Percentiles rank a stretch among this genome's conserved stretches.
Evolutionary conservation across 2,797 vertebrate genomes (phyloP).

Genomic region (Merluccius polli): DNA sequence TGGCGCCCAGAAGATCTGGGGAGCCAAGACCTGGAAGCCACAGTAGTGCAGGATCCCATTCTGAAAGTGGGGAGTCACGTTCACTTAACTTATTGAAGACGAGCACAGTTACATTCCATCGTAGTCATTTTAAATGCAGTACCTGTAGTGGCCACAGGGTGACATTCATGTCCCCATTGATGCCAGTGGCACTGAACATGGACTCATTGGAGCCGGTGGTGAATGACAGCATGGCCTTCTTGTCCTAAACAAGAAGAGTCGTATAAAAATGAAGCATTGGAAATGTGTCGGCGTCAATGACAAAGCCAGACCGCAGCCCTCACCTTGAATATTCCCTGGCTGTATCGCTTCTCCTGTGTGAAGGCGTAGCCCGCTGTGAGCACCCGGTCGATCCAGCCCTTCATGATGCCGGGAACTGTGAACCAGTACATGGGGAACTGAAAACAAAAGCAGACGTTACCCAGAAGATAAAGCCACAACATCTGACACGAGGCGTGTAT

Average conservation of each 20-base stretch:
- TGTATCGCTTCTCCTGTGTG: slow-evolving; percentile 66
- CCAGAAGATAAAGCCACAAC: background rate
- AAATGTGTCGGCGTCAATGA: background rate
- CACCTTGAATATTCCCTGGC: slow-evolving; percentile 78
- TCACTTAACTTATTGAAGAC: background rate
- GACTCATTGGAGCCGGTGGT: slow-evolving; percentile 74
- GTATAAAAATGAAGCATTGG: background rate
- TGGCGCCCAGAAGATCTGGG: slow-evolving; percentile 82
- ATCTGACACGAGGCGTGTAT: background rate
- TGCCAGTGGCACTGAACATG: slow-evolving; percentile 66
- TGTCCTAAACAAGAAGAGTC: slow-evolving; percentile 60
- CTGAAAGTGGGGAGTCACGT: slow-evolving; percentile 51
- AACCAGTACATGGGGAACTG: slow-evolving; percentile 90
- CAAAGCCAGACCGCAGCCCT: background rate
- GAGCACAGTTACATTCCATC: too few species aligned
- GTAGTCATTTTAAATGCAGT: slow-evolving; percentile 14
- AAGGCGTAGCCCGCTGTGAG: slow-evolving; percentile 80
- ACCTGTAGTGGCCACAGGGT: slow-evolving; percentile 86
- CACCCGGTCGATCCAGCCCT: slow-evolving; percentile 86
- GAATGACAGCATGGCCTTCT: slow-evolving; percentile 80
- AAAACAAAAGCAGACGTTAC: slow-evolving; percentile 29
- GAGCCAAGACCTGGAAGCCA: slow-evolving; percentile 80
- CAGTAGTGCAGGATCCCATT: slow-evolving; percentile 83
- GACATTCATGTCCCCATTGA: slow-evolving; percentile 77
- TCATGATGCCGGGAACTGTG: slow-evolving; percentile 82